Evolutionary conservation across 2,113 vertebrate species (phyloP).

Genomic region (Stegastes partitus): DNA sequence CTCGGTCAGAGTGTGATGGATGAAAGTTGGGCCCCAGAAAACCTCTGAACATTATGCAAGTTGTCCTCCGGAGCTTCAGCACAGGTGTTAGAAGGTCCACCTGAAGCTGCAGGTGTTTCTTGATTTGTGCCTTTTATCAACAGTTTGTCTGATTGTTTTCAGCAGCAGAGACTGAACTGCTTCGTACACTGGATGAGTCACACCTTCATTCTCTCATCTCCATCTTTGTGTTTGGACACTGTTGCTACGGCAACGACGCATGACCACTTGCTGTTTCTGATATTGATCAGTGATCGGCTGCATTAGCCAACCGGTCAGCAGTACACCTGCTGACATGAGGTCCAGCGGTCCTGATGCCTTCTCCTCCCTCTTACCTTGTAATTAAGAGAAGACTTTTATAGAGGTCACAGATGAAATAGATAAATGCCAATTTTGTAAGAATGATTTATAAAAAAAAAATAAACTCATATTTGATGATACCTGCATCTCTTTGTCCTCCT

Average conservation of each 20-base stretch:
- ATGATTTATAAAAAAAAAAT: conserved; percentile 86
- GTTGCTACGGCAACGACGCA: conserved; percentile 70
- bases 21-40: conserved; percentile 29
- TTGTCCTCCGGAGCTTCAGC: conserved; percentile 35
- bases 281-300: conserved; percentile 76
- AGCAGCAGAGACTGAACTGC: conserved; percentile 14
- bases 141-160: conserved; percentile 48
- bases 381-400: conserved; percentile 88
- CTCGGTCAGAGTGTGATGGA: conserved; percentile 38
- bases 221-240: conserved; percentile 64
- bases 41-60: conserved; percentile 71
- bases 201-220: conserved; percentile 50
- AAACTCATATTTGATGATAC: conserved; percentile 85
- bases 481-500: neutral
- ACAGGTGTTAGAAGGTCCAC: conserved; percentile 41
- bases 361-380: conserved; percentile 79
- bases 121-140: conserved; percentile 81
- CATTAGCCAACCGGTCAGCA: conserved; percentile 25
- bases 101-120: conserved; percentile 29
- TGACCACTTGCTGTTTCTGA: conserved; percentile 76
- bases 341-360: conserved; percentile 80
- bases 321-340: conserved; percentile 38
- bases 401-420: conserved; percentile 86
- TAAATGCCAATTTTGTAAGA: conserved; percentile 86
- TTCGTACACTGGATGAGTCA: conserved; percentile 75